Percentiles rank a stretch among this genome's conserved stretches.
Conservation (phyloP, 2,797 vertebrate species). For the Cossypha caffra region DNA sequence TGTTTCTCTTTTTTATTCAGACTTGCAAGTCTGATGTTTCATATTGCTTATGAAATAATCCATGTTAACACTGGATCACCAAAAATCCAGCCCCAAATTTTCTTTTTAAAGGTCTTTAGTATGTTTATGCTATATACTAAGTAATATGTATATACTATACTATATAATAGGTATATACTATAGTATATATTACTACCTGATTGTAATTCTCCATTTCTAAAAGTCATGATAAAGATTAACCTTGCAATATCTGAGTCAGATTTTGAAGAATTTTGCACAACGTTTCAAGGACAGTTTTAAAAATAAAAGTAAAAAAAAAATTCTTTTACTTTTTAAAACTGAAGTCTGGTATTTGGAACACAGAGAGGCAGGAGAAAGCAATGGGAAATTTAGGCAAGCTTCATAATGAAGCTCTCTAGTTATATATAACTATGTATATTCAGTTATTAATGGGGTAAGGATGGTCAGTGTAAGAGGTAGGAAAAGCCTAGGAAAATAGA, state of each 20-base stretch:
- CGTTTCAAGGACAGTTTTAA: neutral
- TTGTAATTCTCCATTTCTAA: neutral
- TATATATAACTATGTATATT: neutral
- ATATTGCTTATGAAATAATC: neutral
- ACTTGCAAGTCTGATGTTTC: neutral
- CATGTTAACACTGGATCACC: neutral
- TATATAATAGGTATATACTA: too few species aligned
- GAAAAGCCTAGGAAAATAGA: neutral
- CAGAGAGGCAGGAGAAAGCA: neutral
- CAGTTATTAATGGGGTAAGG: neutral
- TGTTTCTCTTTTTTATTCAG: neutral
- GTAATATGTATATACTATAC: too few species aligned
- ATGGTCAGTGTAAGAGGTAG: neutral
- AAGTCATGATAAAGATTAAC: neutral
- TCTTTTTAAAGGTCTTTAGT: neutral
- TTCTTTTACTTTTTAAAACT: neutral
- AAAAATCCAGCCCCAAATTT: neutral
- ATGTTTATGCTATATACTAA: neutral
- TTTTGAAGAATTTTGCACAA: neutral
- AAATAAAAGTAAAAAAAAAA: neutral
- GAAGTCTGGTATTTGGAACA: neutral
- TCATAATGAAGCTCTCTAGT: neutral
- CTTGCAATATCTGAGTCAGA: neutral
- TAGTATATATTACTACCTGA: neutral
- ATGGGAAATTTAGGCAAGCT: neutral